Conservation (phyloP, 2,113 vertebrate species). For the Amblyornis subalaris region DNA sequence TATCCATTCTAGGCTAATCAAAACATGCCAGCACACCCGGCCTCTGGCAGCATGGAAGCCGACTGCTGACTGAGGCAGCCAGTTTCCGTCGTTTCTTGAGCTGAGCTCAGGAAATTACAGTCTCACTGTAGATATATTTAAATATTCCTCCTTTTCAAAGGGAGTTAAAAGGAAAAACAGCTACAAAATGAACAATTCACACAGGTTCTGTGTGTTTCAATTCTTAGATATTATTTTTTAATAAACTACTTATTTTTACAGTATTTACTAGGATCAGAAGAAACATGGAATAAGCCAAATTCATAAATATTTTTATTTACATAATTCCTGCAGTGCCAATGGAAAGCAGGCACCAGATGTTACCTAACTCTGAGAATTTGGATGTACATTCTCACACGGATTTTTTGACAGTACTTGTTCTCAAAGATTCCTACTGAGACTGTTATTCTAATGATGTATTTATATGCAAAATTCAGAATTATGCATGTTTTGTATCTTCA, state of each 20-base stretch:
- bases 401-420: neutral
- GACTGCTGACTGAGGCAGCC: neutral
- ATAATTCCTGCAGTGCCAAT: neutral
- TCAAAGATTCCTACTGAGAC: neutral
- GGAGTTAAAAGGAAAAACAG: neutral
- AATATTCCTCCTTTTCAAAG: neutral
- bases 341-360: conserved; percentile 24
- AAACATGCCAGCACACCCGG: neutral
- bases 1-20: neutral
- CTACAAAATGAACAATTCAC: neutral
- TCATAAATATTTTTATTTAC: conserved; percentile 47
- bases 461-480: neutral
- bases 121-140: neutral
- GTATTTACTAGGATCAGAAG: conserved; percentile 3
- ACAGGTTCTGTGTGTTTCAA: neutral
- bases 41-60: neutral
- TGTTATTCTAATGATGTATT: neutral
- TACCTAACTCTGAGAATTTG: conserved; percentile 4
- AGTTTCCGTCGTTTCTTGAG: neutral
- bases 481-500: neutral
- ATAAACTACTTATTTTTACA: neutral
- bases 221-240: neutral
- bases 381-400: neutral
- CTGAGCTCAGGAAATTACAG: neutral
- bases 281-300: neutral